Percentiles rank a stretch among this genome's conserved stretches.
phyloP scores from a whole-genome alignment of 2,888 invertebrate genomes.

The Galeruca laticollis region DNA sequence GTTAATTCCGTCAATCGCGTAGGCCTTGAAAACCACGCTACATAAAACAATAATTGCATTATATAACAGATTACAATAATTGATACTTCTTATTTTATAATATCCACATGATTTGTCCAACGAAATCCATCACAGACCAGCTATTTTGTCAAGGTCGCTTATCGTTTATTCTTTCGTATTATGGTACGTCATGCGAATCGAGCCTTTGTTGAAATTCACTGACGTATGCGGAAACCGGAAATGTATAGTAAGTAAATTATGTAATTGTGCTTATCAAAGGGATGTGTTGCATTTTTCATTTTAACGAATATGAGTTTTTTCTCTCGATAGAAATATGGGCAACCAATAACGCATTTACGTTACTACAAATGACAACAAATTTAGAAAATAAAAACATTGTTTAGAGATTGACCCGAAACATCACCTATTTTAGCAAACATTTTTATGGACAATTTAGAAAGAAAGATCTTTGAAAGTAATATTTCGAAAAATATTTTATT shows the following conservation, averaged over 20 bases:
- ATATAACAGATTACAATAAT: conserved; percentile 14
- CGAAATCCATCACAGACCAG: conserved; percentile 29
- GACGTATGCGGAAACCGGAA: conserved; percentile 13
- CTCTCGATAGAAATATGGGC: too few relatives aligned
- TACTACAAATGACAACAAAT: too few relatives aligned
- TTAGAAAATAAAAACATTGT: too few relatives aligned
- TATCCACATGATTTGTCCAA: conserved; percentile 31
- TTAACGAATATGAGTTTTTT: background rate
- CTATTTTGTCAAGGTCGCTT: conserved; percentile 30
- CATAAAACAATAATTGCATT: conserved; percentile 14
- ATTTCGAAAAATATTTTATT: too few relatives aligned
- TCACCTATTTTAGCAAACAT: too few relatives aligned
- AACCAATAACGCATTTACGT: too few relatives aligned
- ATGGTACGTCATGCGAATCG: conserved; percentile 1
- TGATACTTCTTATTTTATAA: conserved; percentile 28
- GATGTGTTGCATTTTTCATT: background rate
- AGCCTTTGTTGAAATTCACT: conserved; percentile 11
- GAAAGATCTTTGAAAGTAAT: too few relatives aligned
- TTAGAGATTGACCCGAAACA: too few relatives aligned
- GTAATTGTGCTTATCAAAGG: background rate
- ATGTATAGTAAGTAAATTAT: background rate
- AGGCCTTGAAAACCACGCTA: conserved; percentile 12
- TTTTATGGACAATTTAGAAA: too few relatives aligned
- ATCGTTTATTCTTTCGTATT: conserved; percentile 24
- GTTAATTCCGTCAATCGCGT: background rate